Evolutionary conservation across 2,797 vertebrate genomes (phyloP), one percentile per base, ranked within the genome.

Genomic region (Catostomus latipinnis): DNA sequence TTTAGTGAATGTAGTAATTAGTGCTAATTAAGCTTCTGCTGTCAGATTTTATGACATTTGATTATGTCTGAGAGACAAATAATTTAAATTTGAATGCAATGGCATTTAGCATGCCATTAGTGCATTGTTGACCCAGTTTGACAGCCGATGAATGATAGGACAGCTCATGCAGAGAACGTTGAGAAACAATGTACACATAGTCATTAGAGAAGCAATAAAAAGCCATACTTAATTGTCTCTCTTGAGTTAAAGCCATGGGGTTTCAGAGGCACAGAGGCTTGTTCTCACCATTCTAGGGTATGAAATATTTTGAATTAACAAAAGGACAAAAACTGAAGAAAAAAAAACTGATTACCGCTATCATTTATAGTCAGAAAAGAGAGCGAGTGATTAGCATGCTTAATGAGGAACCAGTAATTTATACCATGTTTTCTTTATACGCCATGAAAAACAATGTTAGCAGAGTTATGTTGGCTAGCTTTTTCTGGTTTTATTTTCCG

Each of bases 11-110:
- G 78, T 85, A 81, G 80, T 46, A 83, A 82, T 90, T 85, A 82
- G 49, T 46, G 54, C 70, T 89, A 90, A 91, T 90, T 89, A 85
- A 78, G 84, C 86, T 70, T 82, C 74, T 66, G 82, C 61, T 49
- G 53, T 61, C 69, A 16, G 74, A 87, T 90, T 89, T 86, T 82
- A 81, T 34, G 83, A 57, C 6, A 57, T 81, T 81, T 85, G 81
- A 86, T 85, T 84, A 16, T 86, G 82, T 76, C 63, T 78, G 73
- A 83, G 89, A 84, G 78, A 54, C 86, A 71, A 7, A 69, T 69
- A 22, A 60, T 69, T 52, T 9, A 16, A 34, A 4, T 85, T 67
- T 84, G 86, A 87, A 89, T 82, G 61, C 49, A 79, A 7, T 86
- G 61, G 71, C 46, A 74, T 86, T 90, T 88, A 68, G 14, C 52